A percentile compares a stretch with the other conserved stretches of the same genome.
Evolutionary conservation across 2,113 vertebrate genomes (phyloP).

Genomic region (Zeus faber): DNA sequence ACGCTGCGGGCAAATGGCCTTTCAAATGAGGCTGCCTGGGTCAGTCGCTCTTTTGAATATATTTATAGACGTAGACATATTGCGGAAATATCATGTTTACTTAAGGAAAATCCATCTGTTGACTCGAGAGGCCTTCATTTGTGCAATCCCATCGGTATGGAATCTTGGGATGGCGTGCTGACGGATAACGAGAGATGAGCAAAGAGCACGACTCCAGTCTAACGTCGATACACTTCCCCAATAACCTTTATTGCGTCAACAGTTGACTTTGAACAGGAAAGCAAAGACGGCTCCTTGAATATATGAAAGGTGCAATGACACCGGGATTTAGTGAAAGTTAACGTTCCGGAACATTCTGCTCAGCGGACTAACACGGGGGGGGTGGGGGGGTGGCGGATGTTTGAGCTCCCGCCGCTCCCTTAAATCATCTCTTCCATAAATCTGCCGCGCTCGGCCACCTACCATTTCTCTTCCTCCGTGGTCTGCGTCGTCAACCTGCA

Average conservation of each 20-base stretch:
- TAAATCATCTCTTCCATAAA: neutral
- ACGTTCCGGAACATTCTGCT: too few relatives aligned
- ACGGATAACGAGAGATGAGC: conserved; percentile 25
- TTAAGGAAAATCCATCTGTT: conserved; percentile 14
- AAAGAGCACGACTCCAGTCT: conserved; percentile 1
- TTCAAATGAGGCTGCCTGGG: conserved; percentile 48
- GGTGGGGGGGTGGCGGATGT: too few relatives aligned
- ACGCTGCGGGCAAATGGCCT: conserved; percentile 62
- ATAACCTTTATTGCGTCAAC: conserved; percentile 1
- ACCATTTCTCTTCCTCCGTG: conserved; percentile 92
- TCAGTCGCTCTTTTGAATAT: conserved; percentile 52
- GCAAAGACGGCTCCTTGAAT: too few relatives aligned
- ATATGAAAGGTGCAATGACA: too few relatives aligned
- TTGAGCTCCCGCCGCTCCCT: too few relatives aligned
- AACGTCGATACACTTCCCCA: neutral
- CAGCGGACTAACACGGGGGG: too few relatives aligned
- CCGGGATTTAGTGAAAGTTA: too few relatives aligned
- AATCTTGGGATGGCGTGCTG: conserved; percentile 9
- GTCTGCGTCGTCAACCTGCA: conserved; percentile 83
- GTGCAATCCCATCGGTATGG: neutral
- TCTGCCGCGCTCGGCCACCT: conserved; percentile 34
- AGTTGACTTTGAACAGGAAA: too few relatives aligned
- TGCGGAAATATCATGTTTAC: conserved; percentile 37
- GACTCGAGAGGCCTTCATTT: conserved; percentile 29
- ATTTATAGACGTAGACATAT: conserved; percentile 45